A percentile compares a stretch with the other conserved stretches of the same genome.
Conservation (phyloP, 2,797 vertebrate genomes). For the Florisuga fusca region DNA sequence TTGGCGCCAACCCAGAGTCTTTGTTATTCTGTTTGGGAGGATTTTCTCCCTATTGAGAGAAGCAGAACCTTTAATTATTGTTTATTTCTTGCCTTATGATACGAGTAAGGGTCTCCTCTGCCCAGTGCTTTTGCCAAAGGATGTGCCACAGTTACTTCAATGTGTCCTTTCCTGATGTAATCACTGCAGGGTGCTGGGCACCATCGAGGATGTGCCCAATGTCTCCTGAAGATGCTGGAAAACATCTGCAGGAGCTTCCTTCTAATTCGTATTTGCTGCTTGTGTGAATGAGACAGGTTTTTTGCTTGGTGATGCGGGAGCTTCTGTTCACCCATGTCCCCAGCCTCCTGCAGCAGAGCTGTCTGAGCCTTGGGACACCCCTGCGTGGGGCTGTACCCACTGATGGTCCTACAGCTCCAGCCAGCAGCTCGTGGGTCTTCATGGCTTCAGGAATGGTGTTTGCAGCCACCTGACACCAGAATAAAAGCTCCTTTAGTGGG, state of each 20-base stretch:
- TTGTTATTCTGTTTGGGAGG: neutral
- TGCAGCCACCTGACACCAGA: neutral
- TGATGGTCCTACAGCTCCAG: neutral
- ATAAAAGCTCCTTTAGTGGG: neutral
- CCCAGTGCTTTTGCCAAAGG: neutral
- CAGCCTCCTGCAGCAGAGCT: neutral
- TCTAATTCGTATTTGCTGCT: neutral
- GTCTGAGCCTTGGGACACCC: neutral
- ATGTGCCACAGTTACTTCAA: neutral
- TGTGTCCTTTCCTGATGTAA: neutral
- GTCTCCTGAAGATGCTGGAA: neutral
- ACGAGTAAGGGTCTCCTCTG: neutral
- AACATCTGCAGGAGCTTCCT: neutral
- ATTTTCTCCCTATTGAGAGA: neutral
- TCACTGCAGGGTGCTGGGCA: neutral
- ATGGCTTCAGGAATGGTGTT: neutral
- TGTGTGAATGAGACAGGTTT: accelerated
- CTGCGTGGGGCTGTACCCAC: neutral
- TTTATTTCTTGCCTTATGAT: neutral
- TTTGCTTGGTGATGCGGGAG: neutral
- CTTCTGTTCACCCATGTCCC: neutral
- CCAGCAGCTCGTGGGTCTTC: accelerated
- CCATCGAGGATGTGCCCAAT: neutral
- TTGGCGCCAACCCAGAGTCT: neutral
- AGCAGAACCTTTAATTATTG: neutral